These are phyloP conservation scores for Callithrix jacchus DNA, from an alignment of 2,113 vertebrate genomes.

Conservation along the genomic window DNA sequence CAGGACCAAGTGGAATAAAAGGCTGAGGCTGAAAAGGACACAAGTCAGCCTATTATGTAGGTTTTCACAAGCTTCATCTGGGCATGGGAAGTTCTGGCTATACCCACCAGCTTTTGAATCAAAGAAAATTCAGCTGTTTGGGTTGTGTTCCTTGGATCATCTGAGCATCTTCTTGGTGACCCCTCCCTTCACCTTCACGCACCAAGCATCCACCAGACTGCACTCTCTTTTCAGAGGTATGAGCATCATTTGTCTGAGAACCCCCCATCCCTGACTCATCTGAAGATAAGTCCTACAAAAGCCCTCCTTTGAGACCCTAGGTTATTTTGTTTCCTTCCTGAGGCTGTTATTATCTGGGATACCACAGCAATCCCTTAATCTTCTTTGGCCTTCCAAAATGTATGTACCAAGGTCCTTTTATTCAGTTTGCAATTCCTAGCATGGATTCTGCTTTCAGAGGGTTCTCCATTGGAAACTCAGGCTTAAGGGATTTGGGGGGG, in stretches of 20 bases:
- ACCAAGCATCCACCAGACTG: accelerated
- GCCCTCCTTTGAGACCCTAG: not conserved
- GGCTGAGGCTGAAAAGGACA: not conserved
- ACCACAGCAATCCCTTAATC: not conserved
- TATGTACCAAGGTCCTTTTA: not conserved
- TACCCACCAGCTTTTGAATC: not conserved
- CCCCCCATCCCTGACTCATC: no score
- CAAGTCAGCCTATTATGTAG: not conserved
- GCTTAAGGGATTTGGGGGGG: not conserved
- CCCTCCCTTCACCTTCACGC: not conserved
- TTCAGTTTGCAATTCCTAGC: not conserved
- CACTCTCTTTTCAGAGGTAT: not conserved
- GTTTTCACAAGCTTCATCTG: not conserved
- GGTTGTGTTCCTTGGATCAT: not conserved
- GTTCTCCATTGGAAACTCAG: not conserved
- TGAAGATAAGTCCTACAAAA: not conserved
- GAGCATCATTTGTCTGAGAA: not conserved
- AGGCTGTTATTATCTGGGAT: not conserved
- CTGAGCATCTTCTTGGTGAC: not conserved
- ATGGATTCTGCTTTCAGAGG: not conserved
- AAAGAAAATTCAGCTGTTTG: not conserved
- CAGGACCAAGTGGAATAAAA: not conserved
- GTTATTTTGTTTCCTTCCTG: not conserved
- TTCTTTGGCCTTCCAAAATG: not conserved
- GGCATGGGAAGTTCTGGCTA: not conserved